phyloP scores from a whole-genome alignment of 2,113 vertebrate genomes.

The Antechinus stuartii region DNA sequence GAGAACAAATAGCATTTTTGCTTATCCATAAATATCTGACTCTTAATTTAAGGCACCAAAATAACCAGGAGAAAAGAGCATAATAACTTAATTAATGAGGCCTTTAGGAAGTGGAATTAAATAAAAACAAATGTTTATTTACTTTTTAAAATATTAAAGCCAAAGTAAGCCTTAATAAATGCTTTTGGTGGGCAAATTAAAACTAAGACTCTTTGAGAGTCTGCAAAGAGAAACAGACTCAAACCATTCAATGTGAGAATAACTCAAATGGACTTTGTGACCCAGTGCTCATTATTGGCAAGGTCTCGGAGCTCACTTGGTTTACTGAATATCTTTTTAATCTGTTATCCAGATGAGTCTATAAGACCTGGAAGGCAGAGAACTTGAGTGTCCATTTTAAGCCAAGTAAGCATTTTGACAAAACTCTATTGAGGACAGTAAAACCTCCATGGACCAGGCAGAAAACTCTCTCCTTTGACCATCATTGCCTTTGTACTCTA shows the following conservation, averaged over 20 bases:
- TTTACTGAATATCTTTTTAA: background rate
- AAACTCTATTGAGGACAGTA: background rate
- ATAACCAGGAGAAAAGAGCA: conserved; percentile 38
- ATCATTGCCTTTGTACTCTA: background rate
- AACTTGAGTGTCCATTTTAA: background rate
- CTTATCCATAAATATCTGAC: conserved; percentile 32
- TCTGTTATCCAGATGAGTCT: background rate
- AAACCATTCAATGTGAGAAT: background rate
- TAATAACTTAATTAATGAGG: conserved; percentile 48
- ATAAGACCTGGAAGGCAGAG: background rate
- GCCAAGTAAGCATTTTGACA: background rate
- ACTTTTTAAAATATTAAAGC: conserved; percentile 37
- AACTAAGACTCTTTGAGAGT: conserved; percentile 11
- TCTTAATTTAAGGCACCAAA: conserved; percentile 51
- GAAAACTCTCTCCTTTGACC: background rate
- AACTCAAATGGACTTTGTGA: conserved; percentile 32
- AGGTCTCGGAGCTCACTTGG: background rate
- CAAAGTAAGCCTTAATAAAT: conserved; percentile 37
- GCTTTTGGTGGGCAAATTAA: background rate
- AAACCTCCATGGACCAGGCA: background rate
- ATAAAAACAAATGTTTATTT: conserved; percentile 59
- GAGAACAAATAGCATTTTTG: conserved; percentile 49
- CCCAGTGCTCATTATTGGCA: background rate
- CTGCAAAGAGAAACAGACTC: conserved; percentile 1
- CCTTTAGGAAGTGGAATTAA: conserved; percentile 54